phyloP scores from a whole-genome alignment of 2,113 vertebrate genomes.

The Lagopus muta region DNA sequence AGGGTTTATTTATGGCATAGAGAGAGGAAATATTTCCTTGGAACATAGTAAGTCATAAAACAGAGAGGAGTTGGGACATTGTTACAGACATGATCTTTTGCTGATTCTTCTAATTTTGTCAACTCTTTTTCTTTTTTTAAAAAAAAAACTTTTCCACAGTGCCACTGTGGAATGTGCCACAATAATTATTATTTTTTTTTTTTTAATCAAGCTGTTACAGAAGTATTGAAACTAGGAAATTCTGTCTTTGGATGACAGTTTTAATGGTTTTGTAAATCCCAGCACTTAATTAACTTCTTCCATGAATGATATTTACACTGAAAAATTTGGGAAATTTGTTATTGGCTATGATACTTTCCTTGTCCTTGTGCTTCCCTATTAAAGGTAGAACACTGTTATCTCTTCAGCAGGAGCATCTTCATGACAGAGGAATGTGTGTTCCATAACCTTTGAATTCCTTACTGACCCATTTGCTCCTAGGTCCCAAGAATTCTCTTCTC shows the following conservation, averaged over 20 bases:
- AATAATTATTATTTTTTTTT: not conserved
- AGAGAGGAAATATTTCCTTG: not conserved
- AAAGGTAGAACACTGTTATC: not conserved
- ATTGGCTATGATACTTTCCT: not conserved
- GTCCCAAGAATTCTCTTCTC: not conserved
- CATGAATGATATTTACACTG: not conserved
- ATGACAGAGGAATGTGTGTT: not conserved
- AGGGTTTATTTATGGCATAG: not conserved
- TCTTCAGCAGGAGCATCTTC: not conserved
- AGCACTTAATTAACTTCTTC: not conserved
- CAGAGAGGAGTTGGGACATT: not conserved
- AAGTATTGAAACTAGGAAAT: not conserved
- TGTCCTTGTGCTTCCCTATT: not conserved
- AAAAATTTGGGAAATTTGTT: not conserved
- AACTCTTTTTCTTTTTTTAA: not conserved
- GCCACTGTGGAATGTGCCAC: no score
- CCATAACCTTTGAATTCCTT: not conserved
- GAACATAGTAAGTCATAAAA: not conserved
- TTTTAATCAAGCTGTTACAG: not conserved
- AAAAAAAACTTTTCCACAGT: no score
- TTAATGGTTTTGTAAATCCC: not conserved
- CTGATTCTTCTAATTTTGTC: not conserved
- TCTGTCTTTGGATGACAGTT: not conserved
- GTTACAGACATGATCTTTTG: not conserved
- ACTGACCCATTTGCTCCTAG: not conserved